Conservation (phyloP, 2,113 vertebrate genomes). For the Emydocephalus ijimae region DNA sequence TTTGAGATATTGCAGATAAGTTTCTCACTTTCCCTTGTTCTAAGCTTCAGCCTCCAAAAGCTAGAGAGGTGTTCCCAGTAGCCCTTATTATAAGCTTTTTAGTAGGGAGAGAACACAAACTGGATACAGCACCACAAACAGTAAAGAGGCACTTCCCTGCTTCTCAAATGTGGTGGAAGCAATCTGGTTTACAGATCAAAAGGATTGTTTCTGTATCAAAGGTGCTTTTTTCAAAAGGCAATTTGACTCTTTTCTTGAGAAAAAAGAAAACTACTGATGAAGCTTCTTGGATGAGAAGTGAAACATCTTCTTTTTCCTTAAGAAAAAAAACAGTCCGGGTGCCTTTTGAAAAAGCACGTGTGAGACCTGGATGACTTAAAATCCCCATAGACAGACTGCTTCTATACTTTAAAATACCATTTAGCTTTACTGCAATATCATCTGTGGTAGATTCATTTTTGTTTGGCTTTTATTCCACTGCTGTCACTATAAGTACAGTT, state of each 20-base stretch:
- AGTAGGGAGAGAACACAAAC: not conserved
- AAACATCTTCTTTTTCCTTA: not conserved
- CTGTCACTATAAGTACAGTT: not conserved
- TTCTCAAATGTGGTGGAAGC: not conserved
- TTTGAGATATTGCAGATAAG: not conserved
- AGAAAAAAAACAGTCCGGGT: not conserved
- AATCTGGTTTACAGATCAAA: not conserved
- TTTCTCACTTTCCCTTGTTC: not conserved
- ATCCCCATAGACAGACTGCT: not conserved
- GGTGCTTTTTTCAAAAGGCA: not conserved
- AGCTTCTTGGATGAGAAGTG: not conserved
- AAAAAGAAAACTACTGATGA: not conserved
- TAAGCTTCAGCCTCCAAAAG: not conserved
- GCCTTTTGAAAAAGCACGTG: not conserved
- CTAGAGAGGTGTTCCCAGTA: not conserved
- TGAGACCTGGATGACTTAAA: not conserved
- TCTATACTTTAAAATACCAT: not conserved
- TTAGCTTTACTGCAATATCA: not conserved
- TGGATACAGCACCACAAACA: not conserved
- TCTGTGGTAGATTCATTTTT: not conserved
- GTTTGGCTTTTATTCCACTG: not conserved
- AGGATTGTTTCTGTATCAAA: not conserved
- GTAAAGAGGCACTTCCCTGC: not conserved
- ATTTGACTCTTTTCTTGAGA: not conserved
- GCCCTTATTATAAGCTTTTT: not conserved